phyloP scores from a whole-genome alignment of 2,888 invertebrate species.

The Plagodis dolabraria region DNA sequence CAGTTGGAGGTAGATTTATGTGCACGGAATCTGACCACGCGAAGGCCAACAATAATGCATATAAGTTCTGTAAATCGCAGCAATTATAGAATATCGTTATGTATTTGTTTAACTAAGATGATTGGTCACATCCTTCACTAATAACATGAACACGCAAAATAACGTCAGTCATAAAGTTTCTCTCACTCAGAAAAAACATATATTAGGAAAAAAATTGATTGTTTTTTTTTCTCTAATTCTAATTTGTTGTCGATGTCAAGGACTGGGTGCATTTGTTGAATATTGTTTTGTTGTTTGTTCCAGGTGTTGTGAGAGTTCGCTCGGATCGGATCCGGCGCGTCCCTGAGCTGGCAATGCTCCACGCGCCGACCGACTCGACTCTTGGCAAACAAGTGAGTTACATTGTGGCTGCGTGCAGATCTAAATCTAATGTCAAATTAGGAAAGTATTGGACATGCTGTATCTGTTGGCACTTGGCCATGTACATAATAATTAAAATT shows the following conservation, averaged over 20 bases:
- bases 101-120: constrained; percentile 20
- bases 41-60: constrained; percentile 24
- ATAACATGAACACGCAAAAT: constrained; percentile 15
- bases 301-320: constrained; percentile 42
- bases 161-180: constrained; percentile 17
- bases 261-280: constrained; percentile 7
- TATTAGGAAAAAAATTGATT: no score
- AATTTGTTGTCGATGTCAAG: constrained; percentile 4
- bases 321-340: constrained; percentile 24
- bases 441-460: not conserved
- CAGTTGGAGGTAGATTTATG: not conserved
- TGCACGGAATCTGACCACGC: constrained; percentile 23
- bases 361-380: constrained; percentile 28
- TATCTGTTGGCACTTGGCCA: not conserved
- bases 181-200: not conserved
- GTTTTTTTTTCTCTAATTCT: no score
- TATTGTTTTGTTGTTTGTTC: constrained; percentile 41
- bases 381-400: constrained; percentile 43
- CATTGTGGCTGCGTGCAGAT: not conserved
- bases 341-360: constrained; percentile 44
- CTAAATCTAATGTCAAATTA: not conserved
- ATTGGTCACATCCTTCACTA: constrained; percentile 34
- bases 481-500: no score
- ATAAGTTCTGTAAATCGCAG: constrained; percentile 21
- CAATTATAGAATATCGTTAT: constrained; percentile 25